Evolutionary conservation across 2,797 vertebrate species (phyloP), one percentile per base, ranked within the genome.

Genomic region (Cryptoblepharus egeriae): DNA sequence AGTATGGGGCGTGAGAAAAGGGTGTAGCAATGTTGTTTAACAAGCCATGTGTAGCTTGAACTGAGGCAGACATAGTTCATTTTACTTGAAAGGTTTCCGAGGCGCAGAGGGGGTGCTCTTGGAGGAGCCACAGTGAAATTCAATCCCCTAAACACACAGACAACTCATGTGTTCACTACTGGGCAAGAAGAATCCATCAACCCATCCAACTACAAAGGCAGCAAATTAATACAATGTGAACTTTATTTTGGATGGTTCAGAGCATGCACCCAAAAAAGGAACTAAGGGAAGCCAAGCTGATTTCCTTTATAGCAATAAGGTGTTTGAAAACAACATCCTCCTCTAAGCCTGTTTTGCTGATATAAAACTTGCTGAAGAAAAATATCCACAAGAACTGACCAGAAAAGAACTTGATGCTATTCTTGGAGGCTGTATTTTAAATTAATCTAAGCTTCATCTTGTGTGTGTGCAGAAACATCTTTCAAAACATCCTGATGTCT

Each of bases 201-300:
- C 75, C 89, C 88, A 79, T 91, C 88, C 89, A 77, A 85, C 76
- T 89, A 87, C 86, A 88, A 88, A 90, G 89, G 87, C 89, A 77
- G 64, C 81, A 85, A 64, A 57, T 71, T 90, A 82, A 85, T 91
- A 84, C 80, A 90, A 83, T 80, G 81, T 80, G 77, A 93, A 75
- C 85, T 88, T 89, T 83, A 67, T 79, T 88, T 90, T 80, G 87
- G 83, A 61, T 60, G 57, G 55, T 79, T 79, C 39, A 79, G 80
- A 91, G 86, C 85, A 86, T 87, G 39, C 58, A 64, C 42, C 77
- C 81, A 52, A 85, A 82, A 88, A 89, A 86, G 81, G 77, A 86
- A 88, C 77, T 85, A 89, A 86, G 87, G 84, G 90, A 55, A 63
- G 70, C 82, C 74, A 84, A 91, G 74, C 91, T 92, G 81, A 87